These are phyloP conservation scores for Amphimallon solstitiale DNA, from an alignment of 2,888 invertebrate genomes.

Conservation along the genomic window DNA sequence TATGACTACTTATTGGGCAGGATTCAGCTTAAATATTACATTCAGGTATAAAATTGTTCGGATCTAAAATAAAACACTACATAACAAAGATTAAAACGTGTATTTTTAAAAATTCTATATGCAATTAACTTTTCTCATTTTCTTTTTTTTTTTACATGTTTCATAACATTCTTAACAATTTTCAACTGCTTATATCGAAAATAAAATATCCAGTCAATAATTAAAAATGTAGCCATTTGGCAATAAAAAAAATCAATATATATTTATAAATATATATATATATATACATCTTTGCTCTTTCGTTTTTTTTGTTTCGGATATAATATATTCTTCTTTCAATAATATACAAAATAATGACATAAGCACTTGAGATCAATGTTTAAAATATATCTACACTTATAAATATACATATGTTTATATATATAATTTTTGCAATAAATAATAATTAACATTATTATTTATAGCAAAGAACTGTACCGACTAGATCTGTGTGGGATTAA, in stretches of 20 bases:
- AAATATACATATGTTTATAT: slow-evolving; percentile 25
- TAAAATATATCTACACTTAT: slow-evolving; percentile 37
- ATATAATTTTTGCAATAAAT: slow-evolving; percentile 27
- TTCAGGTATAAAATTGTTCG: too few species aligned
- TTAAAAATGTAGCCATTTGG: slow-evolving; percentile 1
- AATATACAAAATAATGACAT: slow-evolving; percentile 39
- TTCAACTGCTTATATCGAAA: slow-evolving; percentile 45
- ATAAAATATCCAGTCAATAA: slow-evolving; percentile 38
- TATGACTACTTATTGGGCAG: too few species aligned
- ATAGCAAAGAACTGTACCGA: slow-evolving; percentile 36
- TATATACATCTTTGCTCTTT: neutral
- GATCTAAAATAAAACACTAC: neutral
- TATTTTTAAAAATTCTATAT: slow-evolving; percentile 31
- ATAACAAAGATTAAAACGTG: slow-evolving; percentile 29
- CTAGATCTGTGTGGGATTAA: slow-evolving; percentile 32
- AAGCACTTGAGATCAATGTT: slow-evolving; percentile 45
- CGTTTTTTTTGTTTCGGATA: neutral
- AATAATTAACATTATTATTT: slow-evolving; percentile 29
- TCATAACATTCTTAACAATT: slow-evolving; percentile 42
- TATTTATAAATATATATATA: too few species aligned
- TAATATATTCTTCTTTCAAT: neutral
- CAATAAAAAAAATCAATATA: slow-evolving; percentile 9
- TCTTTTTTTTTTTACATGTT: slow-evolving; percentile 12
- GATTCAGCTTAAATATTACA: too few species aligned
- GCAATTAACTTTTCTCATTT: slow-evolving; percentile 20